Evolutionary conservation across 2,113 vertebrate species (phyloP).

Genomic region (Crotophaga sulcirostris): DNA sequence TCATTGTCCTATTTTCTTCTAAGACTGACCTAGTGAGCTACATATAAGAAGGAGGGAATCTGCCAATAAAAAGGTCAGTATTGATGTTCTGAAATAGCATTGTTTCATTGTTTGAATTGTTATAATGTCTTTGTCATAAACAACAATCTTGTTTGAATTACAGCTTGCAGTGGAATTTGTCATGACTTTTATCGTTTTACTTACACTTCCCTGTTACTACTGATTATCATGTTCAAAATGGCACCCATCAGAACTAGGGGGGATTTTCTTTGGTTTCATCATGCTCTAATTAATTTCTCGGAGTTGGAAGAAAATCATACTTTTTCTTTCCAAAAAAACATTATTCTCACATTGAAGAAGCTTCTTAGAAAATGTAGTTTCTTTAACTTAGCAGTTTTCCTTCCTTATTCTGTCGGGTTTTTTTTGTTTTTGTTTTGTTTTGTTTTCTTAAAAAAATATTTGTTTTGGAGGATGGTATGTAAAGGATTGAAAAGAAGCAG

Average conservation of each 20-base stretch:
- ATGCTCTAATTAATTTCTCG: not conserved
- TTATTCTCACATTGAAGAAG: not conserved
- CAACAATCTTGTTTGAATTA: not conserved
- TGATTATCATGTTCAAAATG: not conserved
- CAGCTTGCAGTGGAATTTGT: not conserved
- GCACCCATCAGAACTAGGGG: not conserved
- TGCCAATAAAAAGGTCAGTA: not conserved
- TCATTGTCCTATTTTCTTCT: conserved; percentile 40
- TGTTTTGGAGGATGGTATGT: not conserved
- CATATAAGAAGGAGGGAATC: not conserved
- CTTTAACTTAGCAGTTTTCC: not conserved
- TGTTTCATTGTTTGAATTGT: not conserved
- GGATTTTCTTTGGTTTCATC: not conserved
- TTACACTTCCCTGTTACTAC: not conserved
- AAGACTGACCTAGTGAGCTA: conserved; percentile 46
- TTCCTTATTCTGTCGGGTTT: not conserved
- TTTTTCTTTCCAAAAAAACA: not conserved
- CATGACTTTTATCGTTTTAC: not conserved
- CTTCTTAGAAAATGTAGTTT: not conserved
- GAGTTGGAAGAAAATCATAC: not conserved
- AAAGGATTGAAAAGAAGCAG: not conserved
- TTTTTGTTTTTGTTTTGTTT: too few species aligned
- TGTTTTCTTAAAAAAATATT: too few species aligned
- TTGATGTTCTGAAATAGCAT: not conserved
- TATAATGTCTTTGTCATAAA: not conserved